These are phyloP conservation scores for Plecturocebus donacophilus DNA, from an alignment of 2,113 vertebrate genomes.

Conservation along the genomic window DNA sequence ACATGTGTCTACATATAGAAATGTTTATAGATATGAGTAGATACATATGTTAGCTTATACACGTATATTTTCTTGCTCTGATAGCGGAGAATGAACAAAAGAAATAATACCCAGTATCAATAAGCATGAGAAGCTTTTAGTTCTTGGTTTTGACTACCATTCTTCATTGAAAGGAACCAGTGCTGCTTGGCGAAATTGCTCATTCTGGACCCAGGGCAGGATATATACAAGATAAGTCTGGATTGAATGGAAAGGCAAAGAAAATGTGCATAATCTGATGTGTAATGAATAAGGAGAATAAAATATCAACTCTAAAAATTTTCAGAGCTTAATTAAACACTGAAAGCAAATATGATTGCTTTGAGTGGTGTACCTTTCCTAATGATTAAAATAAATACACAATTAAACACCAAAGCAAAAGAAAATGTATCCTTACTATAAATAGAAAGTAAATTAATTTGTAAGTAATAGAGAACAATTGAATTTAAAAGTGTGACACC, in stretches of 20 bases:
- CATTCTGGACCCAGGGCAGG: neutral
- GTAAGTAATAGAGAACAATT: constrained; percentile 14
- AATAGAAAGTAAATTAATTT: constrained; percentile 60
- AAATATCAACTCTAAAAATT: constrained; percentile 71
- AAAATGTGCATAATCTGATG: constrained; percentile 67
- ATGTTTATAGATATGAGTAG: neutral
- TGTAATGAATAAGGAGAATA: constrained; percentile 57
- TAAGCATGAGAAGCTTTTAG: neutral
- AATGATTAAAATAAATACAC: constrained; percentile 65
- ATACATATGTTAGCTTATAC: neutral
- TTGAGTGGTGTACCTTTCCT: constrained; percentile 71
- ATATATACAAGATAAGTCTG: neutral
- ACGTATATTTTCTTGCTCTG: neutral
- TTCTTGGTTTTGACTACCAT: neutral
- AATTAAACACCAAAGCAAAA: neutral
- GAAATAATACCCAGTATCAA: neutral
- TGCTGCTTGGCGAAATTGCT: neutral
- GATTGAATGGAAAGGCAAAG: neutral
- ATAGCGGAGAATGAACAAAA: neutral
- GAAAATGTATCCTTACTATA: constrained; percentile 43
- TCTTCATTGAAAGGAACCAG: neutral
- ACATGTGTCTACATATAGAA: neutral
- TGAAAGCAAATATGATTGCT: constrained; percentile 76
- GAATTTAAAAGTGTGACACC: neutral
- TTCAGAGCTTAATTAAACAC: constrained; percentile 72